phyloP scores from a whole-genome alignment of 2,113 vertebrate species.

The Heptranchias perlo region DNA sequence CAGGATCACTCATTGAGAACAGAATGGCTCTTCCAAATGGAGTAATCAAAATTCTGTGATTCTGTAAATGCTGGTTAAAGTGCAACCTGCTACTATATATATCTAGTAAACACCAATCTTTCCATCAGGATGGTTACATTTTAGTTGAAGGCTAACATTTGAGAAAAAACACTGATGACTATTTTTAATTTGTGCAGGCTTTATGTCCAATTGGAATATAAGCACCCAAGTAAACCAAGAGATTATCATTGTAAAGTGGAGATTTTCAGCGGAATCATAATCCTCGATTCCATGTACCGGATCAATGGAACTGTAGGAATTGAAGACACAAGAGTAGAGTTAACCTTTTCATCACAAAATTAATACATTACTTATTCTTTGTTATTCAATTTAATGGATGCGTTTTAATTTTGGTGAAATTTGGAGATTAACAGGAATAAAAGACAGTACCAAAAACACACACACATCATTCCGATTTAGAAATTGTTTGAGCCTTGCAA shows the following conservation, averaged over 20 bases:
- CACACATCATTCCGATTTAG: background rate
- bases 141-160: background rate
- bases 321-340: constrained; percentile 21
- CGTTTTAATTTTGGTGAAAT: background rate
- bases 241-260: constrained; percentile 77
- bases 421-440: background rate
- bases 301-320: constrained; percentile 76
- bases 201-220: background rate
- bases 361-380: constrained; percentile 37
- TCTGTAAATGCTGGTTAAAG: constrained; percentile 1
- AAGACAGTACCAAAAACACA: background rate
- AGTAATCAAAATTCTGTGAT: background rate
- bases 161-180: constrained; percentile 18
- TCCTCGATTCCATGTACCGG: constrained; percentile 84
- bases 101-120: constrained; percentile 9
- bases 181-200: background rate
- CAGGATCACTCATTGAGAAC: background rate
- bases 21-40: background rate
- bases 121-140: constrained; percentile 1
- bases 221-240: background rate
- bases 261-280: constrained; percentile 86
- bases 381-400: background rate
- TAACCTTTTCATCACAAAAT: constrained; percentile 27
- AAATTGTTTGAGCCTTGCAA: background rate
- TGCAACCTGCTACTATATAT: constrained; percentile 1